Conservation (phyloP, 2,888 invertebrate genomes). For the Embidobia sp. region DNA sequence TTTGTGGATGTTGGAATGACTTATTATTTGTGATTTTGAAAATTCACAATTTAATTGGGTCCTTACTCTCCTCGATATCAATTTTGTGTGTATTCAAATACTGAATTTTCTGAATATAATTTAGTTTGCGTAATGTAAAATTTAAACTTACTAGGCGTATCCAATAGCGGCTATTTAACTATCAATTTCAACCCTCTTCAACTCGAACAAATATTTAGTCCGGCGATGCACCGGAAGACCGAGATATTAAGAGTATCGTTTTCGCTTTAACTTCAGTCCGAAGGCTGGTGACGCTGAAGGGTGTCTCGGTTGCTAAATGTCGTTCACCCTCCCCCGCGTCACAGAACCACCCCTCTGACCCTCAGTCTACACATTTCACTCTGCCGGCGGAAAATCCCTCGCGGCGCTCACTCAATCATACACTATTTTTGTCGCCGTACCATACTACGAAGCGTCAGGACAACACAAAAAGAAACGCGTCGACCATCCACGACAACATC, state of each 20-base stretch:
- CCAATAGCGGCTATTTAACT: no score
- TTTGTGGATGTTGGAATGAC: no score
- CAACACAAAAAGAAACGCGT: slow-evolving; percentile 67
- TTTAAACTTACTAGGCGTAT: no score
- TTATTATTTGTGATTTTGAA: no score
- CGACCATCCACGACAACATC: slow-evolving; percentile 64
- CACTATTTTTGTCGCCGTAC: slow-evolving; percentile 77
- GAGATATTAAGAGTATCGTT: slow-evolving; percentile 54
- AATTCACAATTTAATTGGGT: no score
- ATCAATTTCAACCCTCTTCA: no score
- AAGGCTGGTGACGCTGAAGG: no score
- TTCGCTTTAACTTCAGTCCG: no score
- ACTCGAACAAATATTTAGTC: slow-evolving; percentile 44
- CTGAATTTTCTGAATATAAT: no score
- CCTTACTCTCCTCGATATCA: no score
- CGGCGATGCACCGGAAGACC: slow-evolving; percentile 32
- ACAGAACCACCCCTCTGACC: slow-evolving; percentile 37
- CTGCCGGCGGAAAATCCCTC: slow-evolving; percentile 74
- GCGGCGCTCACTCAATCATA: slow-evolving; percentile 79
- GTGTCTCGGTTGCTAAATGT: slow-evolving; percentile 69
- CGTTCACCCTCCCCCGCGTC: slow-evolving; percentile 69
- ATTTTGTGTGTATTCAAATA: no score
- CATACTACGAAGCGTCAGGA: slow-evolving; percentile 59
- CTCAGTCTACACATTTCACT: slow-evolving; percentile 56
- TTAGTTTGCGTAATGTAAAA: no score